Evolutionary conservation across 1,140 invertebrate genomes (phyloP).

Genomic region (Trinorchestia longiramus): DNA sequence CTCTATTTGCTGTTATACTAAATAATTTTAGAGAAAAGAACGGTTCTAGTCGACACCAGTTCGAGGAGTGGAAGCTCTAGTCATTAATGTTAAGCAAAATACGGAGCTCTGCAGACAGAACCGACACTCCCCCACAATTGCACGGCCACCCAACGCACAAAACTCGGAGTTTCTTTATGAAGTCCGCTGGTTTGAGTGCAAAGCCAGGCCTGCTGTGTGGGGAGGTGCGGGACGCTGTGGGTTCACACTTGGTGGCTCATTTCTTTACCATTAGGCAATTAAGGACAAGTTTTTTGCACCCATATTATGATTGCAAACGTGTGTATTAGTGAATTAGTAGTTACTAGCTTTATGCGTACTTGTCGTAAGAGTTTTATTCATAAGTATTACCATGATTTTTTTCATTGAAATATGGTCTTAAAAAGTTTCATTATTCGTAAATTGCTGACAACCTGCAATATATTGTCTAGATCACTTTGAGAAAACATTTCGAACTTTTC

Average conservation of each 20-base stretch:
- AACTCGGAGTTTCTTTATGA: not conserved
- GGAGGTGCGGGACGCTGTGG: not conserved
- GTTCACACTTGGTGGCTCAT: not conserved
- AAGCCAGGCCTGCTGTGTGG: not conserved
- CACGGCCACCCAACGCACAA: not conserved
- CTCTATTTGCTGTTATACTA: not conserved
- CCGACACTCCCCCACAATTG: not conserved
- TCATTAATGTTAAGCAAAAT: constrained; percentile 46
- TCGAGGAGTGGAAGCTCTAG: constrained; percentile 20
- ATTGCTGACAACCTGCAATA: not conserved
- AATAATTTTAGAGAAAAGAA: constrained; percentile 11
- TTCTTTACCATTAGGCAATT: not conserved
- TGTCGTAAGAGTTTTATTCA: not conserved
- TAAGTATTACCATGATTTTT: not conserved
- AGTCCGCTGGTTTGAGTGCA: not conserved
- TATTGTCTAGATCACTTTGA: not conserved
- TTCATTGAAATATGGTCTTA: not conserved
- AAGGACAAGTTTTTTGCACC: not conserved
- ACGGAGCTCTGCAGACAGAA: not conserved
- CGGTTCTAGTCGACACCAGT: constrained; percentile 50
- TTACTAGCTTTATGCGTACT: no score
- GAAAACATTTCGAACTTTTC: not conserved
- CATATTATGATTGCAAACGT: not conserved
- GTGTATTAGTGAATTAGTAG: no score
- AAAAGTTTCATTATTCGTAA: not conserved